phyloP scores from a whole-genome alignment of 1,140 invertebrate genomes.

The Danaus melanippus region DNA sequence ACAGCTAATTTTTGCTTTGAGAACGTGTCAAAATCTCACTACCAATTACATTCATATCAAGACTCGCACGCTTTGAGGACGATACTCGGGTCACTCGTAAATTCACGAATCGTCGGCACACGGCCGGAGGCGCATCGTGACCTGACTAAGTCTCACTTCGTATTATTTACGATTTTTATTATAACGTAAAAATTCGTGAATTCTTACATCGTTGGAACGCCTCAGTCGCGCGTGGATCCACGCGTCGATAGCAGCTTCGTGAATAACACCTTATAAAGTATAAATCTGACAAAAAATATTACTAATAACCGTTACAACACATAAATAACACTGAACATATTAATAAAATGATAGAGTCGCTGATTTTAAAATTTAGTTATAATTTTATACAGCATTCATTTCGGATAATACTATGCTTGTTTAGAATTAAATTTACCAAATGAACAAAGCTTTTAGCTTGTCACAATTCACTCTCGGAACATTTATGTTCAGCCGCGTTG shows the following conservation, averaged over 20 bases:
- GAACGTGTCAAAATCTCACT: not conserved
- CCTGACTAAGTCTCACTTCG: constrained; percentile 46
- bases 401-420: constrained; percentile 33
- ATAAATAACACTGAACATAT: too few species aligned
- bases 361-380: too few species aligned
- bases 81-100: constrained; percentile 47
- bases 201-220: constrained; percentile 49
- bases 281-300: constrained; percentile 31
- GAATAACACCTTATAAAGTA: constrained; percentile 37
- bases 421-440: constrained; percentile 56
- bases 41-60: constrained; percentile 37
- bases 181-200: constrained; percentile 62
- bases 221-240: constrained; percentile 52
- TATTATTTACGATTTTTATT: constrained; percentile 66
- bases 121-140: constrained; percentile 56
- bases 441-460: constrained; percentile 57
- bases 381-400: constrained; percentile 6
- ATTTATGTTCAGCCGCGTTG: constrained; percentile 33
- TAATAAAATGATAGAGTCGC: not conserved
- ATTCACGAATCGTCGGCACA: constrained; percentile 52
- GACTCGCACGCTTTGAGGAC: constrained; percentile 27
- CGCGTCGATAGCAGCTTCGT: constrained; percentile 57
- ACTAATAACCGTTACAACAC: constrained; percentile 9
- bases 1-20: not conserved
- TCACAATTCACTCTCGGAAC: constrained; percentile 49